phyloP scores from a whole-genome alignment of 1,140 invertebrate species.

The Adelges cooleyi region DNA sequence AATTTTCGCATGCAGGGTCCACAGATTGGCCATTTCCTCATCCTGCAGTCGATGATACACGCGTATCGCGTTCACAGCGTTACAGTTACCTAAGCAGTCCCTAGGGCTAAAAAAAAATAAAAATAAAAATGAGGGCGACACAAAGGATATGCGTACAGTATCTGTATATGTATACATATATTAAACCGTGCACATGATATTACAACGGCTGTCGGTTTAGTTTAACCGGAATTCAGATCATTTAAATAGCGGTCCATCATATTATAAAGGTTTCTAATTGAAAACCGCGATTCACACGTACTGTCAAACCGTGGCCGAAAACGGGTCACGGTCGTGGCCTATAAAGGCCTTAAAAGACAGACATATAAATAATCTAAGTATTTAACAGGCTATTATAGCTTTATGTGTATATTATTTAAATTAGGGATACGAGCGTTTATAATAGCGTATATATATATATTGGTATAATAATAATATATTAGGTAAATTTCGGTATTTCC shows the following conservation, averaged over 20 bases:
- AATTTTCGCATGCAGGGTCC: conserved; percentile 21
- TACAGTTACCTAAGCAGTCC: background rate
- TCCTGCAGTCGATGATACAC: conserved; percentile 5
- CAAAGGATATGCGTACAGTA: background rate
- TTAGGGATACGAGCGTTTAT: no score
- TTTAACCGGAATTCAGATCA: background rate
- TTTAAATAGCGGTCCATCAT: conserved; percentile 18
- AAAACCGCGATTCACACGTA: conserved; percentile 5
- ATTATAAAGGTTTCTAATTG: background rate
- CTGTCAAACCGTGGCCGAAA: background rate
- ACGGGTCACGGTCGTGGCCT: no score
- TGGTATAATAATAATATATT: no score
- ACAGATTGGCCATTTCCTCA: conserved; percentile 26
- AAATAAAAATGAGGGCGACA: background rate
- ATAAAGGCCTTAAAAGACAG: no score
- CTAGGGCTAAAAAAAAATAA: background rate
- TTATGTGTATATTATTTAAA: no score
- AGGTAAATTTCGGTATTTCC: no score
- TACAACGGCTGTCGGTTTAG: background rate
- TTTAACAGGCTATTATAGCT: no score
- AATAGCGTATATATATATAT: no score
- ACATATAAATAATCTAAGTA: no score
- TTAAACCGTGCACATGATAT: background rate
- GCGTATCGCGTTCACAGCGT: background rate
- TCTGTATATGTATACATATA: background rate